Conservation (phyloP, 2,888 invertebrate species). For the Timandra comae region DNA sequence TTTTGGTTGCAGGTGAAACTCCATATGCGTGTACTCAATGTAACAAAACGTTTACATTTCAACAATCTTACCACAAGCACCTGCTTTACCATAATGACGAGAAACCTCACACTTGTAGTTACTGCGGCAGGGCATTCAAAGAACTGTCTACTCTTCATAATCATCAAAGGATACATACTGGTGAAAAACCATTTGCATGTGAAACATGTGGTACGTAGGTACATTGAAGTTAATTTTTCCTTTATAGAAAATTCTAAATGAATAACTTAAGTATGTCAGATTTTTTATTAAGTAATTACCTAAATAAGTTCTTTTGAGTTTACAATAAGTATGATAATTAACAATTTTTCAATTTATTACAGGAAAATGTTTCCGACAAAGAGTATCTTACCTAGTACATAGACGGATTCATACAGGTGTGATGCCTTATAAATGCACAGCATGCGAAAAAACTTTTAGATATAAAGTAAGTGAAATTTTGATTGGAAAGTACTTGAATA, state of each 20-base stretch:
- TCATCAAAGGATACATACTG: conserved; percentile 89
- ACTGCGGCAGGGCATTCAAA: conserved; percentile 89
- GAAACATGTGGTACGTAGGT: conserved; percentile 91
- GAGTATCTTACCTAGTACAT: conserved; percentile 91
- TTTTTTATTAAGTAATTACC: no score
- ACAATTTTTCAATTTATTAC: no score
- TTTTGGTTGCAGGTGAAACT: conserved; percentile 82
- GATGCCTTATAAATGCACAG: conserved; percentile 90
- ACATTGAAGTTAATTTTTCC: no score
- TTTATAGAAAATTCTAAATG: no score
- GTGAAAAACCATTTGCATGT: conserved; percentile 91
- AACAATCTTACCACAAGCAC: conserved; percentile 93
- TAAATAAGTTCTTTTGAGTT: no score
- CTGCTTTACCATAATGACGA: conserved; percentile 91
- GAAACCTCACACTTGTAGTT: conserved; percentile 85
- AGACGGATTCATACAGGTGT: conserved; percentile 89
- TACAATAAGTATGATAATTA: no score
- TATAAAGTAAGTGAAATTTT: conserved; percentile 80
- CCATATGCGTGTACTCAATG: conserved; percentile 89
- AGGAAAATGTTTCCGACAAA: conserved; percentile 92
- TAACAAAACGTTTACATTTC: conserved; percentile 91
- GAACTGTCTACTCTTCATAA: conserved; percentile 91
- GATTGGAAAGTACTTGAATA: not conserved
- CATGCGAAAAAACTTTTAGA: conserved; percentile 87
- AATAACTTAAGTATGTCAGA: no score